Base-by-base conservation (phyloP, 2,888 invertebrate genomes). In the Phorcus lineatus region DNA sequence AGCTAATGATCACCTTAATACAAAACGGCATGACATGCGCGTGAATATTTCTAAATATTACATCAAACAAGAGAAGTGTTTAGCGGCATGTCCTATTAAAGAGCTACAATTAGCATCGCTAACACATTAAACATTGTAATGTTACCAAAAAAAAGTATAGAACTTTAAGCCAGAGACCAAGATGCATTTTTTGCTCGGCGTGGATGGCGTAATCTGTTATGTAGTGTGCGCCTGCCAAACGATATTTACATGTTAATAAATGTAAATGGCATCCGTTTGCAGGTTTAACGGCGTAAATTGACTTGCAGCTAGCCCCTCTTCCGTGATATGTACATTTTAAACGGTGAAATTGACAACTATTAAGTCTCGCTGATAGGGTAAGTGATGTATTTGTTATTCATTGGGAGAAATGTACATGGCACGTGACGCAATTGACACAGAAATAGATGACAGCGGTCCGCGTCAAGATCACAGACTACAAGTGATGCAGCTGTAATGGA, bases 21-120 rank as follows among this genome's bases (percentile, higher is more conserved):
- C 28, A 40, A 36, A 70, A 17, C 70, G 70, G 70, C 70, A 70
- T 70, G 70, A 70, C 70, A 36, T 70, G 70, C 70, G 40, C 70
- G 36, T 70, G 70, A 31, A 70, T 70, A 70, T 70, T 70, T 40
- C 70, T 70, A 70, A 16, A 70, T 70, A 28, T 36, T 19, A 70
- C 70, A 70, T 70, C 70, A 70, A 70, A 70, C 70, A 24, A 40
- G 13, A 70, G 31, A 70, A 36, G 36, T 70, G 70, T 40, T 70
- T 36, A 19, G 70, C 36, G 70, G 70, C 70, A 70, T 70, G 70
- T 70, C 40, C 70, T 17, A 9, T 16, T 40, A 19, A 70, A 31
- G 36, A 70, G 70, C 24, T 7, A 31, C 70, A 70, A 70, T 70
- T 70, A 70, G 36, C 70, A 70, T 70, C 28, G 28, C 70, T 70